A percentile compares a stretch with the other conserved stretches of the same genome.
Evolutionary conservation across 2,888 invertebrate species (phyloP).

Genomic region (Digitonthophagus gazella): DNA sequence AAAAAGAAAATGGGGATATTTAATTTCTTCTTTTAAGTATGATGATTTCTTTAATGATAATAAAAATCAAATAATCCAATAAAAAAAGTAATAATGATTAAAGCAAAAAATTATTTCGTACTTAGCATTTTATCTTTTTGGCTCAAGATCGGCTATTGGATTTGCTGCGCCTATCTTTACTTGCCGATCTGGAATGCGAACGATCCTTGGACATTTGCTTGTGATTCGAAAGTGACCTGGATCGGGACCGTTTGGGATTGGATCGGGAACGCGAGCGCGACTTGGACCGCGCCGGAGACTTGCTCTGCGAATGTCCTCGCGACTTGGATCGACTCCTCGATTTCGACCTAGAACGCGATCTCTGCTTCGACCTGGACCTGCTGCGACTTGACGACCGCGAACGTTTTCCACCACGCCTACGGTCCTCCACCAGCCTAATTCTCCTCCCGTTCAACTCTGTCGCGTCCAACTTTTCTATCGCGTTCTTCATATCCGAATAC

Average conservation of each 20-base stretch:
- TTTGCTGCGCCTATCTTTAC: slow-evolving; percentile 32
- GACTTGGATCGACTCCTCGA: slow-evolving; percentile 53
- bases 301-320: slow-evolving; percentile 2
- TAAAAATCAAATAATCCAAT: no score
- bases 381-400: slow-evolving; percentile 51
- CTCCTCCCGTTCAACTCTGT: slow-evolving; percentile 95
- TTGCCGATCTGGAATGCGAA: slow-evolving; percentile 47
- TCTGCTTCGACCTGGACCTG: slow-evolving; percentile 50
- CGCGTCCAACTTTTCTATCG: slow-evolving; percentile 93
- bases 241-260: slow-evolving; percentile 21
- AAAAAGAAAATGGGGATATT: no score
- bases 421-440: slow-evolving; percentile 88
- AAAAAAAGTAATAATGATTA: not conserved
- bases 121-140: not conserved
- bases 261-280: slow-evolving; percentile 40
- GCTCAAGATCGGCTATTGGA: slow-evolving; percentile 13
- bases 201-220: slow-evolving; percentile 41
- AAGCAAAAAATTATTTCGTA: not conserved
- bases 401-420: slow-evolving; percentile 58
- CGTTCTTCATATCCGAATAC: slow-evolving; percentile 92
- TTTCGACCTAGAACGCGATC: slow-evolving; percentile 52
- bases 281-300: slow-evolving; percentile 7
- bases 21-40: no score
- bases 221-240: slow-evolving; percentile 32
- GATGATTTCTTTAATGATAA: no score